Evolutionary conservation across 2,888 invertebrate genomes (phyloP).

Genomic region (Erynnis tages): DNA sequence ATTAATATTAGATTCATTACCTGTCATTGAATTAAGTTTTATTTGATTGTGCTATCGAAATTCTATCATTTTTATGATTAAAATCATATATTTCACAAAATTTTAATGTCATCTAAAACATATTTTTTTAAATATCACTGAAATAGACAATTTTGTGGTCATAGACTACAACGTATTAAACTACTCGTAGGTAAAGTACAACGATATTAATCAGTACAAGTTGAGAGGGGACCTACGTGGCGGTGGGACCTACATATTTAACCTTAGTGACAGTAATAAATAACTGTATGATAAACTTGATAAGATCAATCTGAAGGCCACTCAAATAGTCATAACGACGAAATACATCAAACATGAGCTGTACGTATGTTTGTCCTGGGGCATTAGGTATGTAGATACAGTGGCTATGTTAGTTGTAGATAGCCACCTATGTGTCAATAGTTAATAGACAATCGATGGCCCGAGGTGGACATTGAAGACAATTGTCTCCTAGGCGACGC

Average conservation of each 20-base stretch:
- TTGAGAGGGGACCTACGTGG: too few species aligned
- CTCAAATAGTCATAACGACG: conserved; percentile 54
- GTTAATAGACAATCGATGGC: conserved; percentile 63
- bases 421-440: conserved; percentile 64
- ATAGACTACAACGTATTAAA: too few species aligned
- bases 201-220: too few species aligned
- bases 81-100: too few species aligned
- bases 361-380: conserved; percentile 52
- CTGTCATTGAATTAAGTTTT: too few species aligned
- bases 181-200: too few species aligned
- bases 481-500: conserved; percentile 63
- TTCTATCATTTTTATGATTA: too few species aligned
- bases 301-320: conserved; percentile 49
- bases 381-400: conserved; percentile 42
- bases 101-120: too few species aligned
- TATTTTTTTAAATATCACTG: too few species aligned
- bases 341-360: conserved; percentile 45
- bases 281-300: conserved; percentile 7
- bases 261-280: conserved; percentile 7
- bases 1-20: conserved; percentile 1
- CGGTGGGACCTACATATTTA: too few species aligned
- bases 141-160: too few species aligned
- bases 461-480: conserved; percentile 59
- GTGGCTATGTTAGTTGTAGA: conserved; percentile 36
- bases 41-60: too few species aligned